phyloP scores from a whole-genome alignment of 2,888 invertebrate species.

The Orchesella flavescens region DNA sequence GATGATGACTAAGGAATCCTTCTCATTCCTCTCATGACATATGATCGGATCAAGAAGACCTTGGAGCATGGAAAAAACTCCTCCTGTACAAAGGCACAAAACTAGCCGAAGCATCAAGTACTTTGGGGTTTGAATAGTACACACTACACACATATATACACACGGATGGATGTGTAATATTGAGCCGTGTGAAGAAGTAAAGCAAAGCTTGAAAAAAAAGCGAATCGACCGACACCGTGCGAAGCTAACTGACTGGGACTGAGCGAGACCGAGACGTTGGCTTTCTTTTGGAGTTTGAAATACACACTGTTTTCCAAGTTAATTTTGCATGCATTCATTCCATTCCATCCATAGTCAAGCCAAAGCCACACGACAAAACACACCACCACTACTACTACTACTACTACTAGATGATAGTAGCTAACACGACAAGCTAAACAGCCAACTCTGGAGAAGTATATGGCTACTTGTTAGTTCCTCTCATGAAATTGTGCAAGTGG shows the following conservation, averaged over 20 bases:
- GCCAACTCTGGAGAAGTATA: not conserved
- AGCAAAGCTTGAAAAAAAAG: constrained; percentile 12
- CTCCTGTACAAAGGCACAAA: constrained; percentile 30
- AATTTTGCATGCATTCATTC: no score
- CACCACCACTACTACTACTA: not conserved
- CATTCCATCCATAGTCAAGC: not conserved
- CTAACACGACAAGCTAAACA: constrained; percentile 24
- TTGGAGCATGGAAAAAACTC: constrained; percentile 29
- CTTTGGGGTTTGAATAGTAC: not conserved
- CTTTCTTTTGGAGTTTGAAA: constrained; percentile 27
- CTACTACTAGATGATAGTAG: no score
- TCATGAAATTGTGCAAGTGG: constrained; percentile 29
- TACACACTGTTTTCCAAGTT: not conserved
- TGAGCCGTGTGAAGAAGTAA: constrained; percentile 13
- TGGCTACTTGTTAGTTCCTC: constrained; percentile 42
- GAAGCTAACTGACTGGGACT: constrained; percentile 30
- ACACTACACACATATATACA: no score
- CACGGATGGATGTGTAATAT: not conserved
- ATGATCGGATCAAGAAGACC: constrained; percentile 29
- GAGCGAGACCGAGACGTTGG: constrained; percentile 31
- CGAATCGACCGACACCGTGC: constrained; percentile 48
- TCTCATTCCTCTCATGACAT: constrained; percentile 9
- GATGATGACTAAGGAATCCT: constrained; percentile 9
- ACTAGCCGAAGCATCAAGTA: not conserved
- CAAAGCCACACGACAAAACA: constrained; percentile 24